phyloP scores from a whole-genome alignment of 2,888 invertebrate species.

The Hesperia comma region DNA sequence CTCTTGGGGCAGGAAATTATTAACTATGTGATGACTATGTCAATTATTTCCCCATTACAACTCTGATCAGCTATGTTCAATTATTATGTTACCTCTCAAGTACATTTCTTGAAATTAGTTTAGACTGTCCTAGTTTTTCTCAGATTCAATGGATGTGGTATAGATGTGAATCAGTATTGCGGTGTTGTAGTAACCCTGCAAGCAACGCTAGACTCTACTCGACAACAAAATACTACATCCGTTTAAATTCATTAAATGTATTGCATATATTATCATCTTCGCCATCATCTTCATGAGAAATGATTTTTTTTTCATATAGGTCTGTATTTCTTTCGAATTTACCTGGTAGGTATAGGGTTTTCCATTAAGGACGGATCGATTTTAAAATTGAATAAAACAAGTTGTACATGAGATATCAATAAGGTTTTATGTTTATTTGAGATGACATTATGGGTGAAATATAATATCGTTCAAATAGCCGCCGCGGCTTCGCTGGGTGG shows the following conservation, averaged over 20 bases:
- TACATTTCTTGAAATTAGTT: constrained; percentile 58
- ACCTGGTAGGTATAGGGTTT: too few relatives aligned
- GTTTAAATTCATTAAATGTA: not conserved
- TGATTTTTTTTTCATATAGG: too few relatives aligned
- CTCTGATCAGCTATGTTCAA: constrained; percentile 62
- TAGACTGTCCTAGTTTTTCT: constrained; percentile 71
- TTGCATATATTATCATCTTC: not conserved
- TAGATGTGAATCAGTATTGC: constrained; percentile 77
- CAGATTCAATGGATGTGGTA: constrained; percentile 77
- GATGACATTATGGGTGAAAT: too few relatives aligned
- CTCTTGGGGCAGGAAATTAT: constrained; percentile 74
- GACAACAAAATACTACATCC: constrained; percentile 39
- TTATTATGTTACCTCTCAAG: constrained; percentile 52
- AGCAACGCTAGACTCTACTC: constrained; percentile 63
- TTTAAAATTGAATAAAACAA: too few relatives aligned
- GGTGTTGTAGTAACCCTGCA: constrained; percentile 74
- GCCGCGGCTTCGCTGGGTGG: too few relatives aligned
- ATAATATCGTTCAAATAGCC: too few relatives aligned
- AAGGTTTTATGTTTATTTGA: too few relatives aligned
- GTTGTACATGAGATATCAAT: too few relatives aligned
- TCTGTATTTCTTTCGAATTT: too few relatives aligned
- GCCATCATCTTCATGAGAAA: too few relatives aligned
- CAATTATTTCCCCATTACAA: constrained; percentile 80
- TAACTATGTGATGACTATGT: constrained; percentile 83
- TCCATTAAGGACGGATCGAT: too few relatives aligned